A percentile compares a stretch with the other conserved stretches of the same genome.
phyloP scores from a whole-genome alignment of 2,797 vertebrate genomes.

The Zenarchopterus dispar region DNA sequence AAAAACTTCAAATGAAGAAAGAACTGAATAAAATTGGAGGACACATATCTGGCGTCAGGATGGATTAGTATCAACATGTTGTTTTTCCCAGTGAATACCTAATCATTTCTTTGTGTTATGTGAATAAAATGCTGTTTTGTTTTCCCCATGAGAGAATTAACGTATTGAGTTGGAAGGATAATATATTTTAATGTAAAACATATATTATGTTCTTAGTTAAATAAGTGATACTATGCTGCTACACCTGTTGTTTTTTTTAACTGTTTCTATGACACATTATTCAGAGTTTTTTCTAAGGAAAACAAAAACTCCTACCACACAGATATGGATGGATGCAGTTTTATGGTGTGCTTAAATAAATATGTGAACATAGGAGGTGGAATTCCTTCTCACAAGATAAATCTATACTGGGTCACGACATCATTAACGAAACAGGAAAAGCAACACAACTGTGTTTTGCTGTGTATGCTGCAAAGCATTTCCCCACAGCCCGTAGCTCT shows the following conservation, averaged over 20 bases:
- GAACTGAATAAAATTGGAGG: slow-evolving; percentile 44
- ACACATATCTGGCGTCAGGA: slow-evolving; percentile 45
- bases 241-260: background rate
- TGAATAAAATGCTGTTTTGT: slow-evolving; percentile 15
- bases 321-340: no score
- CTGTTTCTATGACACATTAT: background rate
- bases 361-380: background rate
- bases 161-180: slow-evolving; percentile 3
- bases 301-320: no score
- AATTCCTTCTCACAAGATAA: background rate
- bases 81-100: slow-evolving; percentile 15
- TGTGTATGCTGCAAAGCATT: background rate
- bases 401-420: background rate
- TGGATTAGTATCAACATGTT: slow-evolving; percentile 57
- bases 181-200: background rate
- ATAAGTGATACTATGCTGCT: background rate
- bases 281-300: no score
- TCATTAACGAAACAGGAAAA: background rate
- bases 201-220: background rate
- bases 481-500: background rate
- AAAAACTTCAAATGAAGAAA: slow-evolving; percentile 54
- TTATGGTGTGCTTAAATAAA: background rate
- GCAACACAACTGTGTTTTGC: background rate
- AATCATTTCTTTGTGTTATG: slow-evolving; percentile 41
- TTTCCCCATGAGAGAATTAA: slow-evolving; percentile 13